Evolutionary conservation across 2,797 vertebrate genomes (phyloP), one percentile per base, ranked within the genome.

Genomic region (Acipenser ruthenus): DNA sequence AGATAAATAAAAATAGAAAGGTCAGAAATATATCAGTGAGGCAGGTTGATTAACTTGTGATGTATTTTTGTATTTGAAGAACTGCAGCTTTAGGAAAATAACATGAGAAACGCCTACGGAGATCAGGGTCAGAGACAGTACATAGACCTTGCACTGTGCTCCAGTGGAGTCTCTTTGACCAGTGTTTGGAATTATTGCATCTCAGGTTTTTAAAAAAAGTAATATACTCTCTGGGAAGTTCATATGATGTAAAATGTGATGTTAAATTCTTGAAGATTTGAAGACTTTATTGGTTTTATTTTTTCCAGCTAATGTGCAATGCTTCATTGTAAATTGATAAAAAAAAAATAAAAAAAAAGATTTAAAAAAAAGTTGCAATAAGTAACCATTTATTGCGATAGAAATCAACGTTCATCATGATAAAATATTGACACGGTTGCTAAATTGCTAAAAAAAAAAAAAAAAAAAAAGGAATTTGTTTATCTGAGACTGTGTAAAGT

Each of bases 1-100:
- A 58, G 65, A 78, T 72, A 72, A 71, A 72, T 60, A 37, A 37
- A 5, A 60, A 52, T 59, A 52, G 50, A 58, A 68, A 66, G 62
- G 77, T 68, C 72, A 66, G 76, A 69, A 74, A 81, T 70, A 76
- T 66, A 69, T 63, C 55, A 68, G 56, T 66, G 62, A 60, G 67
- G 67, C 71, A 56, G 67, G 58, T 59, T 71, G 72, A 82, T 73
- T 72, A 37, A 74, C 69, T 73, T 75, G 60, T 70, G 52, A 68
- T 73, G 72, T 73, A 63, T 78, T 79, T 72, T 70, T 74, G 56
- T 71, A 71, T 37, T 37, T 63, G 65, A 48, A 69, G 68, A 65
- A 60, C 64, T 67, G 61, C 66, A 50, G 65, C 18, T 70, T 13
- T 56, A 63, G 52, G 15, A 50, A 56, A 66, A 37, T 37, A 37